These are phyloP conservation scores for Arothron firmamentum DNA, from an alignment of 2,113 vertebrate species.

Conservation along the genomic window DNA sequence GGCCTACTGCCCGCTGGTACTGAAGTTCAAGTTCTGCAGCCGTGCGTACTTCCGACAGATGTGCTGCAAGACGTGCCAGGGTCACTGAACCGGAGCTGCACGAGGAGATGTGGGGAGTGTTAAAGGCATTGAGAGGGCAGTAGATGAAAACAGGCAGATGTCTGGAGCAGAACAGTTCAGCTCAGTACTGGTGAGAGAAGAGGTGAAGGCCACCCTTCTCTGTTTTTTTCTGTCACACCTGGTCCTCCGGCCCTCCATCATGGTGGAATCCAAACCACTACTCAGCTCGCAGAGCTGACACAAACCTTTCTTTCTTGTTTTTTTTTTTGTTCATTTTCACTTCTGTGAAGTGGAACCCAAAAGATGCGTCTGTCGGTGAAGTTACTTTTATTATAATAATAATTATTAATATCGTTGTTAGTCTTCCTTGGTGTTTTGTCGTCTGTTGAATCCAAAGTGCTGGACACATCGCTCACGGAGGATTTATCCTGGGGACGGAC, in stretches of 20 bases:
- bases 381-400: slow-evolving; percentile 81
- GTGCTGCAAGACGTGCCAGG: slow-evolving; percentile 99
- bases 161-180: slow-evolving; percentile 17
- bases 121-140: slow-evolving; percentile 43
- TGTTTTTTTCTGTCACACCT: slow-evolving; percentile 63
- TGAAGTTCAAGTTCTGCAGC: slow-evolving; percentile 99
- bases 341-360: slow-evolving; percentile 98
- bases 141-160: slow-evolving; percentile 22
- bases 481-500: slow-evolving; percentile 76
- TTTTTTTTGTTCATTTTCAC: slow-evolving; percentile 80
- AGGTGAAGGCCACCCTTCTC: slow-evolving; percentile 35
- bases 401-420: slow-evolving; percentile 65
- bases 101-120: slow-evolving; percentile 64
- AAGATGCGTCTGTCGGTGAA: slow-evolving; percentile 70
- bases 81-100: slow-evolving; percentile 79
- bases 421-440: slow-evolving; percentile 65
- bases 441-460: slow-evolving; percentile 84
- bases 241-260: slow-evolving; percentile 74
- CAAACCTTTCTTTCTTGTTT: slow-evolving; percentile 64
- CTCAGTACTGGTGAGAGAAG: slow-evolving; percentile 29
- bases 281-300: slow-evolving; percentile 89
- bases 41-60: slow-evolving; percentile 99
- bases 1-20: slow-evolving; percentile 97
- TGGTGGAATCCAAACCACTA: slow-evolving; percentile 93
- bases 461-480: slow-evolving; percentile 87